Evolutionary conservation across 2,888 invertebrate genomes (phyloP).

Genomic region (Prosopocoilus inquinatus): DNA sequence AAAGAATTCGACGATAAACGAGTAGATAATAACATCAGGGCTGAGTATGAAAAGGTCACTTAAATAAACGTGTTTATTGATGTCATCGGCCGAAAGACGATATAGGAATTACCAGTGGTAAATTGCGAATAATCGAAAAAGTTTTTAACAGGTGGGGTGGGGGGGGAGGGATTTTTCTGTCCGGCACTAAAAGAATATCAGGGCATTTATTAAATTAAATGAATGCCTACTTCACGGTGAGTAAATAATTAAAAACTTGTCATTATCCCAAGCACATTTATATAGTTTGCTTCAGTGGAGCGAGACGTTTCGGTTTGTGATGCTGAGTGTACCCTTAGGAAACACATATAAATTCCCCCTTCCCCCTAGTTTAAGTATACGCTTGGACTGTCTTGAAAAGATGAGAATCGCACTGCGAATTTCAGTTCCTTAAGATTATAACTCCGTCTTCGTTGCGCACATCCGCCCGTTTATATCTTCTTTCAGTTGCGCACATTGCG

Average conservation of each 20-base stretch:
- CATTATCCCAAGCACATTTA: constrained; percentile 44
- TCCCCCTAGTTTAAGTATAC: constrained; percentile 44
- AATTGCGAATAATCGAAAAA: too few relatives aligned
- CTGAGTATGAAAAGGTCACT: too few relatives aligned
- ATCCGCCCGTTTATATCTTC: constrained; percentile 26
- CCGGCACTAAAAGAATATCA: constrained; percentile 12
- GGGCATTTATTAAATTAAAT: constrained; percentile 29
- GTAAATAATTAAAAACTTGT: constrained; percentile 47
- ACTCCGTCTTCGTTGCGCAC: constrained; percentile 36
- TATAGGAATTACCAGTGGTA: too few relatives aligned
- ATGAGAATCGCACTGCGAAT: constrained; percentile 50
- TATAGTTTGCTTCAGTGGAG: constrained; percentile 38
- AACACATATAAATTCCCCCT: constrained; percentile 43
- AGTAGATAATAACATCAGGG: too few relatives aligned
- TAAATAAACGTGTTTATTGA: too few relatives aligned
- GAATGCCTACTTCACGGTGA: constrained; percentile 39
- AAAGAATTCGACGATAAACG: too few relatives aligned
- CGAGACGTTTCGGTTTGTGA: constrained; percentile 43
- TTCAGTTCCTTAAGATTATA: constrained; percentile 50
- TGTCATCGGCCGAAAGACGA: too few relatives aligned
- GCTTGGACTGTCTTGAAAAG: constrained; percentile 50
- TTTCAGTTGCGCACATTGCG: constrained; percentile 12
- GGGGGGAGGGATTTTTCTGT: too few relatives aligned
- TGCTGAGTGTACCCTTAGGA: constrained; percentile 47
- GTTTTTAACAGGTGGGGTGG: too few relatives aligned